Evolutionary conservation across 2,888 invertebrate species (phyloP).

Genomic region (Drosophila engyochracea): DNA sequence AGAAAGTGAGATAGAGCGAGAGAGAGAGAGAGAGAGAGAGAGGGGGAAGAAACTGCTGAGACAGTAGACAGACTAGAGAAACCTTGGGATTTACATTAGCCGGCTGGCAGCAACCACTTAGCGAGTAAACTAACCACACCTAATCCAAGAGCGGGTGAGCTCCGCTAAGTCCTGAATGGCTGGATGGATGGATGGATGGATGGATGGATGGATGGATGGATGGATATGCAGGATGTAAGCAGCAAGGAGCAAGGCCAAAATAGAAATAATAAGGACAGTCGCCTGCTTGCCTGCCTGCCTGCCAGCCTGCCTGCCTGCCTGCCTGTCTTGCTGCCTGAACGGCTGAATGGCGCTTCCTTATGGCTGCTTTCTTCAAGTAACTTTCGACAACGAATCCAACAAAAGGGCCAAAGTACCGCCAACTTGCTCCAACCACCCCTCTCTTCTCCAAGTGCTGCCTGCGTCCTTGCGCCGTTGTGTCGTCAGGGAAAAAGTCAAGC

Average conservation of each 20-base stretch:
- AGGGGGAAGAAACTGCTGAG: not conserved
- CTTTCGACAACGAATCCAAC: constrained; percentile 37
- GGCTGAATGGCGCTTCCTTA: constrained; percentile 32
- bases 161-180: not conserved
- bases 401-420: constrained; percentile 32
- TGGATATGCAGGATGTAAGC: constrained; percentile 3
- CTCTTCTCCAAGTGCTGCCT: not conserved
- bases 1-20: too few relatives aligned
- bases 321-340: constrained; percentile 3
- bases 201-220: not conserved
- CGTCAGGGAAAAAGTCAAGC: constrained; percentile 53
- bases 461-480: constrained; percentile 27
- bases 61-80: constrained; percentile 43
- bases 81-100: constrained; percentile 50
- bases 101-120: constrained; percentile 66
- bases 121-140: constrained; percentile 76
- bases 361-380: constrained; percentile 40
- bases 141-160: constrained; percentile 43
- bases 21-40: not conserved
- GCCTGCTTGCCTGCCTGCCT: constrained; percentile 17
- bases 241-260: constrained; percentile 8
- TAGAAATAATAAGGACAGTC: constrained; percentile 23
- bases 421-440: not conserved
- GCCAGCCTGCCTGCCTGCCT: constrained; percentile 3
- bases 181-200: not conserved